Base-by-base conservation (phyloP, 2,888 invertebrate species). In the Philereme transversata region DNA sequence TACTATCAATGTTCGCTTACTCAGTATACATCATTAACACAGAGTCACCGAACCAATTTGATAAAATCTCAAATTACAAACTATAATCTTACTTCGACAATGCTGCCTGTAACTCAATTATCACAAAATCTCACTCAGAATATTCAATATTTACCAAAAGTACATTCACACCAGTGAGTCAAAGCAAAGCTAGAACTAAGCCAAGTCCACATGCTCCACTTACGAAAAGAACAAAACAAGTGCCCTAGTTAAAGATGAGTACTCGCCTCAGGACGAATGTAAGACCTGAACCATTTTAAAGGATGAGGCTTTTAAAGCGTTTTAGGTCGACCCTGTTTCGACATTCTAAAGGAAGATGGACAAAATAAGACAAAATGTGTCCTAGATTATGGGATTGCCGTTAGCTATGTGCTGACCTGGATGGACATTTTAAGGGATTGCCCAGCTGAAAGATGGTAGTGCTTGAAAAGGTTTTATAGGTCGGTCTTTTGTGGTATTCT, bases 121-220 rank as follows among this genome's bases (percentile, higher is more conserved):
- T 60, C 61, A 50, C 52, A 40, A 48, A 51, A 49, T 44, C 56
- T 46, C 46, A 8, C 10, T 34, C 22, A 43, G 8, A 38, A 38
- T 22, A 60, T 53, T 62, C 52, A 61, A 34, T 62, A 51, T 58
- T 62, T 57, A 55, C 54, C 36, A 38, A 46, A 49, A 55, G 54
- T 51, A 55, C 62, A 54, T 47, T 54, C 43, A 62, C 51, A 53
- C 52, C 4, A 36, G 40, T 43, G 61, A 64, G 7, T 58, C 56
- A 63, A 44, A 63, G 53, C 46, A 6, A 61, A 62, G 22, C 22
- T 22, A 22, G 22, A 22, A 68, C 54, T 40, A 57, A 66, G 60
- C 52, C 63, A 41, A 60, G 59, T 55, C 55, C 41, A 64, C 59
- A 66, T 65, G 62, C 60, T 64, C 68, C 48, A 66, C 62, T 60